Evolutionary conservation across 2,797 vertebrate species (phyloP), one percentile per base, ranked within the genome.

Genomic region (Oophaga sylvatica): DNA sequence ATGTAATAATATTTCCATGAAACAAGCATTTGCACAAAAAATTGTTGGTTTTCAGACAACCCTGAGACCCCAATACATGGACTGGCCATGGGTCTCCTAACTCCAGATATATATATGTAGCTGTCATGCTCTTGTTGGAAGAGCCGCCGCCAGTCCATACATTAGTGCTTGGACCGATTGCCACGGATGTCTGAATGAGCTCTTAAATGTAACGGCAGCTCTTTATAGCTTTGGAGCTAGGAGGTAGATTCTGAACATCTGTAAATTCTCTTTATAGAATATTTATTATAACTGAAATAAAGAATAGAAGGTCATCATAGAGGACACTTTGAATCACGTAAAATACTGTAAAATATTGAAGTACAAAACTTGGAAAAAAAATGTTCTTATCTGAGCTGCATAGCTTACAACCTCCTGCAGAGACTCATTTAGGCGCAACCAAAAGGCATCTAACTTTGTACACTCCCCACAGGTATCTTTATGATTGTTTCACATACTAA

Each of bases 391-490:
- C 57, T 62, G n/a, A 63, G n/a, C 57, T 48, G 62, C 48, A 85
- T 85, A 89, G 62, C 31, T 59, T 79, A 68, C 26, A 77, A 67
- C 45, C 62, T 68, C 79, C 29, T 48, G 57, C 56, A 81, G 70
- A 68, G 78, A 81, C 57, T 77, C 48, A 85, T 79, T 73, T 78
- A 83, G 26, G 15, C 35, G 9, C 84, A 68, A 78, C 63, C 60
- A 86, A 78, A 86, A 85, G 62, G 22, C 78, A 82, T 85, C 60
- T 81, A 86, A 86, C 79, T 82, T 81, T 59, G 70, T 67, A 79
- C 60, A 83, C 73, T 86, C 80, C 78, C 88, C 80, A 79, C 63
- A 83, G 84, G 62, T 82, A 86, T 35, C 71, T 89, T 83, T 83
- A 79, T 83, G 62, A 83, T 86, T 78, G 60, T 63, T 62, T 83